phyloP scores from a whole-genome alignment of 2,888 invertebrate species.

The Caenorhabditis afra region DNA sequence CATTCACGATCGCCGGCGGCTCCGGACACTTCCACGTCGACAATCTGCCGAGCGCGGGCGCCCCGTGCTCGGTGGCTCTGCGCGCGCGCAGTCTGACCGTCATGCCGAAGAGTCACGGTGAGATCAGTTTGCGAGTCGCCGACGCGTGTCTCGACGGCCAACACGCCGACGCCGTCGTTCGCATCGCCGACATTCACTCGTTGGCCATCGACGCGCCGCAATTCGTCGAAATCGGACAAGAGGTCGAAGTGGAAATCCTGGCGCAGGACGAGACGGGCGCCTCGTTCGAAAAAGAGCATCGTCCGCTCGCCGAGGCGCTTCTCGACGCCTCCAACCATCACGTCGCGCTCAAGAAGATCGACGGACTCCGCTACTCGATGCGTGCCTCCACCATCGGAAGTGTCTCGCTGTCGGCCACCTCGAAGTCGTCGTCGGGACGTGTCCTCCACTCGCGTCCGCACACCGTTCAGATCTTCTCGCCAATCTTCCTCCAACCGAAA shows the following conservation, averaged over 20 bases:
- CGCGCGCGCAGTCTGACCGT: slow-evolving; percentile 44
- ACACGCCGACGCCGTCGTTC: slow-evolving; percentile 63
- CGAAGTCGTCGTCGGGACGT: slow-evolving; percentile 59
- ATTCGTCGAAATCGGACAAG: slow-evolving; percentile 66
- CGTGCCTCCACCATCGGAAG: slow-evolving; percentile 58
- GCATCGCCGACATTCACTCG: slow-evolving; percentile 70
- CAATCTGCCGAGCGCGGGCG: slow-evolving; percentile 15
- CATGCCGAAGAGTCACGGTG: slow-evolving; percentile 64
- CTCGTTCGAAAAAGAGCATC: slow-evolving; percentile 63
- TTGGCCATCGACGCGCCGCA: slow-evolving; percentile 69
- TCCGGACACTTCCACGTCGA: slow-evolving; percentile 75
- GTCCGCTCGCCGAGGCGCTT: slow-evolving; percentile 57
- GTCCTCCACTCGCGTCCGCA: slow-evolving; percentile 59
- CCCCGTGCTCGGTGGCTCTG: slow-evolving; percentile 26
- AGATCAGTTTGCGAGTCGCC: slow-evolving; percentile 58
- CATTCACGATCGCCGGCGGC: slow-evolving; percentile 68
- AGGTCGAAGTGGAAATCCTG: slow-evolving; percentile 62
- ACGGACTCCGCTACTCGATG: slow-evolving; percentile 61
- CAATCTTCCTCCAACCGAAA: slow-evolving; percentile 70
- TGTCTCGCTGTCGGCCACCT: slow-evolving; percentile 64
- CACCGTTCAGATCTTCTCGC: slow-evolving; percentile 71
- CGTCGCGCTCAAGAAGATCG: slow-evolving; percentile 45
- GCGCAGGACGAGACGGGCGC: slow-evolving; percentile 71
- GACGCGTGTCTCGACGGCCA: slow-evolving; percentile 71
- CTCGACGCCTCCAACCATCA: slow-evolving; percentile 49